Conservation (phyloP, 2,797 vertebrate species). For the Enteromius trimaculatus region DNA sequence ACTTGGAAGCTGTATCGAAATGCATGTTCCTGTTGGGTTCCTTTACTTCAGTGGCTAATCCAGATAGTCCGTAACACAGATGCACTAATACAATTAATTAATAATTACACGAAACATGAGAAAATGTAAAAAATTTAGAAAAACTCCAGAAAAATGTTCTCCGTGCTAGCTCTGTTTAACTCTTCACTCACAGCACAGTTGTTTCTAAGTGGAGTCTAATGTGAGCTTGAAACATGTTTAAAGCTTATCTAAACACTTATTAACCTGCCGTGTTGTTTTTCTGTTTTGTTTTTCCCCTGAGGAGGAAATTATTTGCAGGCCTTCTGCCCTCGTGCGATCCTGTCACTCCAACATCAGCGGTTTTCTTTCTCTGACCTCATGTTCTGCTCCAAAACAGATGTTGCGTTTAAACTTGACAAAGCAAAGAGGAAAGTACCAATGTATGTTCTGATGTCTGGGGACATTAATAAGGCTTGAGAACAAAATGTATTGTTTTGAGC, state of each 20-base stretch:
- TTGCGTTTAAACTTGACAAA: slow-evolving; percentile 43
- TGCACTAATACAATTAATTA: neutral
- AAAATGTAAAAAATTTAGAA: neutral
- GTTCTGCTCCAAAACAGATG: slow-evolving; percentile 61
- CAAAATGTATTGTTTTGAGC: neutral
- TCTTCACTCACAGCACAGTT: slow-evolving; percentile 47
- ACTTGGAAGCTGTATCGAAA: neutral
- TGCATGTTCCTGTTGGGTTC: neutral
- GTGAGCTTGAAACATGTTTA: slow-evolving; percentile 66
- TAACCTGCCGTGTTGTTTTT: slow-evolving; percentile 71
- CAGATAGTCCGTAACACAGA: neutral
- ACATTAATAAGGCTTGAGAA: neutral
- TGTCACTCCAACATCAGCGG: slow-evolving; percentile 59
- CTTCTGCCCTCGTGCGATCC: slow-evolving; percentile 35
- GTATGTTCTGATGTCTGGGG: slow-evolving; percentile 13
- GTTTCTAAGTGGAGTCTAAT: slow-evolving; percentile 59
- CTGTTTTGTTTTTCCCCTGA: slow-evolving; percentile 68
- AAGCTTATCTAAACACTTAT: slow-evolving; percentile 70
- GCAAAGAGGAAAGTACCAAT: slow-evolving; percentile 9
- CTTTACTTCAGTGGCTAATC: neutral
- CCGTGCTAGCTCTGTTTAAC: neutral
- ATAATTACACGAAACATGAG: neutral
- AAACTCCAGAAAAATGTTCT: slow-evolving; percentile 19
- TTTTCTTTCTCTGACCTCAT: slow-evolving; percentile 64
- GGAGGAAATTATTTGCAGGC: slow-evolving; percentile 75